Percentiles rank a stretch among this genome's conserved stretches.
phyloP scores from a whole-genome alignment of 2,113 vertebrate species.

The Hystrix cristata region DNA sequence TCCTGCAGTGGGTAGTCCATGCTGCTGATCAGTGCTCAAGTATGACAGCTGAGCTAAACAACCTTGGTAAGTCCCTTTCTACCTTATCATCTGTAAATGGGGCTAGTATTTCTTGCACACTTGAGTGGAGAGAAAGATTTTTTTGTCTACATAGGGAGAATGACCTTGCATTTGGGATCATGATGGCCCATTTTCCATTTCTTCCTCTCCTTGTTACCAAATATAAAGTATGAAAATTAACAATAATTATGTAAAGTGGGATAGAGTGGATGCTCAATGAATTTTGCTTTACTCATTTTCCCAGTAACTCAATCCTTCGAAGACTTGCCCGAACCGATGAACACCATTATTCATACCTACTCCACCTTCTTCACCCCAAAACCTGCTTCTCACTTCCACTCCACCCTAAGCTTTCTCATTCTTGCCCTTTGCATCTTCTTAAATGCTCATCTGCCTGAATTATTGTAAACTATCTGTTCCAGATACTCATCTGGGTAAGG shows the following conservation, averaged over 20 bases:
- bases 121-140: neutral
- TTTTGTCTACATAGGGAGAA: neutral
- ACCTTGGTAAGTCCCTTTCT: neutral
- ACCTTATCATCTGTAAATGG: neutral
- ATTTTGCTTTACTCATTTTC: neutral
- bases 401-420: neutral
- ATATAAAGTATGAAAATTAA: conserved; percentile 40
- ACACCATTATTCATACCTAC: neutral
- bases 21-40: neutral
- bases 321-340: neutral
- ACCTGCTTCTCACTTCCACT: neutral
- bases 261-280: neutral
- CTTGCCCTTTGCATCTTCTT: neutral
- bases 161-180: neutral
- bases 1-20: neutral
- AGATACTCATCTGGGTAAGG: neutral
- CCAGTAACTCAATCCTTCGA: neutral
- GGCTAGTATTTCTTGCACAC: neutral
- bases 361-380: neutral
- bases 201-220: neutral
- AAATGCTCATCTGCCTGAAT: too few relatives aligned
- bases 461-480: neutral
- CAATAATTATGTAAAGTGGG: neutral
- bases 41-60: neutral
- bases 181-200: neutral